Evolutionary conservation across 92 coral and sea anemone genomes (phyloP), one percentile per base, ranked within the genome.

Genomic region (Micromussa lordhowensis): DNA sequence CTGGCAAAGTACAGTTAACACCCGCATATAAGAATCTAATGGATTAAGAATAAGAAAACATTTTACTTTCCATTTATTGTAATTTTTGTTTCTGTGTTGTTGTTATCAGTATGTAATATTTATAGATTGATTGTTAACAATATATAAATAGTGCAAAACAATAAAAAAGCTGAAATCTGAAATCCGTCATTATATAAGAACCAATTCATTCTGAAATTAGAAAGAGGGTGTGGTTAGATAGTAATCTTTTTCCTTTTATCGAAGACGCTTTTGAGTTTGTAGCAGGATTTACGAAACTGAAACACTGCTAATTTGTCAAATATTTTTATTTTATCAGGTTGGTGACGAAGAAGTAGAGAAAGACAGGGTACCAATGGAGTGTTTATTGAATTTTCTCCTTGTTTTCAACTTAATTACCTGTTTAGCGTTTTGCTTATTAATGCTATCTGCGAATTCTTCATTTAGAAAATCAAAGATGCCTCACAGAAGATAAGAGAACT

Each of bases 391-490:
- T 29, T 54, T 16, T 17, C n/a, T 57, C 48, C 0, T 26, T 73
- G 64, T 54, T 58, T n/a, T 30, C 26, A 18, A 2, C 58, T 4
- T 36, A 4, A 1, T 14, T 7, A 7, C 19, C 13, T 85, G n/a
- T 53, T 72, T 13, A 29, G 19, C 29, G 66, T 53, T 55, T 80
- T 35, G 9, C 12, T 75, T 30, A 73, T 35, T 21, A 16, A 0
- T 44, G 51, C 9, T n/a, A 30, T 38, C 26, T 57, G 34, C 34
- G 5, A 44, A 44, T 44, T 58, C 1, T 55, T 84, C 26, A 18
- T 36, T 58, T 89, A 95, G 98, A 78, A 22, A 36, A 95, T 95
- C 82, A 87, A 91, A 48, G 88, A 85, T 59, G 98, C 98, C 24
- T 86, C 87, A 80, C 77, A 88, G 87, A 95, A 95, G 79, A 90